Base-by-base conservation (phyloP, 53 echinoderm and acorn worm genomes). In the Antedon mediterranea region DNA sequence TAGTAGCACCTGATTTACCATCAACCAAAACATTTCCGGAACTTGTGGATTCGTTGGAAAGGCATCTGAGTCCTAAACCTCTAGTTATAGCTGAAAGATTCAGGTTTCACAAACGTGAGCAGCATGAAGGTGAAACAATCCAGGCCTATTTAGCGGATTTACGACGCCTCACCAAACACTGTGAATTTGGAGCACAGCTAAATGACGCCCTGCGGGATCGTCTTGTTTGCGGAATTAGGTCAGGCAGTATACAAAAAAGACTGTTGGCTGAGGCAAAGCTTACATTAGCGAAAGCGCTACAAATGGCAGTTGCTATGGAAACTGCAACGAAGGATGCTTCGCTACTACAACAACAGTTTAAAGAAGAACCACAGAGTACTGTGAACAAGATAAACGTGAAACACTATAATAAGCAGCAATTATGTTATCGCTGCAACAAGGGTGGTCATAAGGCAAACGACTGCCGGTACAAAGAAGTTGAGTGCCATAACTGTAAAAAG, bases 61-160 rank as follows among this genome's bases (percentile, higher is more conserved):
- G 43, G 33, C 89, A 89, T 41, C 75, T 82, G 20, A 28, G 79
- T 30, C 89, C 82, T 4, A 84, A 85, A 71, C 85, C 89, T 1
- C 76, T 89, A 1, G 82, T 85, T 0, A 89, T 85, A n/a, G 89
- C 89, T 0, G 89, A 89, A 71, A 43, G 89, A 29, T 89, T 85
- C 34, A 70, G 79, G 28, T 89, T 89, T 77, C 85, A 89, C 34
- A 85, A 85, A 71, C 78, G 88, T 26, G 84, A 88, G 43, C 85
- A 88, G 73, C 74, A 73, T 28, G 73, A 85, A 43, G 33, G 78
- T 0, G 91, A 91, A 74, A 43, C 73, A 0, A 80, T 91, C 7
- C 78, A 78, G 9, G 76, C 78, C 2, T 88, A 82, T 31, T 33
- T 86, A 9, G 89, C 85, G 18, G 71, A 78, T 29, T 71, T 91